These are phyloP conservation scores for Heterotis niloticus DNA, from an alignment of 2,113 vertebrate species.

Conservation along the genomic window DNA sequence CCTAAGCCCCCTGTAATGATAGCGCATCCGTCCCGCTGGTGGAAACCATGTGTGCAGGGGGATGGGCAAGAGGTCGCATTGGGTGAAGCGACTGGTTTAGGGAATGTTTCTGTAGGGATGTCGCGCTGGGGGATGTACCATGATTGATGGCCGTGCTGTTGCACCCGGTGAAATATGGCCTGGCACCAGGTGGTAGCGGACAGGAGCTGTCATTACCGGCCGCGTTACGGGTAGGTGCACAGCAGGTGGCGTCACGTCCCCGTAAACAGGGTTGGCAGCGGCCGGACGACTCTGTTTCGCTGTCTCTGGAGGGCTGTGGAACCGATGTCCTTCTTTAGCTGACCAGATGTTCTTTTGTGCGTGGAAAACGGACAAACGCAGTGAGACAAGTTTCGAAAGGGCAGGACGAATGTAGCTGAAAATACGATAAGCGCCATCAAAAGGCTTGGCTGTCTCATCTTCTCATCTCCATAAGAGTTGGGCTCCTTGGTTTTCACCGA, in stretches of 20 bases:
- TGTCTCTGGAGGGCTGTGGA: background rate
- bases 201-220: slow-evolving; percentile 25
- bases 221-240: slow-evolving; percentile 7
- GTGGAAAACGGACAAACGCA: background rate
- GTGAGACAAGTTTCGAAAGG: background rate
- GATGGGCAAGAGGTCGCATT: background rate
- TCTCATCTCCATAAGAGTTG: background rate
- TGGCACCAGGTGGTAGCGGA: slow-evolving; percentile 32
- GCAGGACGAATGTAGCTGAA: too few species aligned
- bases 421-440: too few species aligned
- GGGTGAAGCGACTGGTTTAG: slow-evolving; percentile 15
- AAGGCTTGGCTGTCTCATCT: too few species aligned
- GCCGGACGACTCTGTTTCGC: background rate
- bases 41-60: slow-evolving; percentile 22
- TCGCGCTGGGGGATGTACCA: slow-evolving; percentile 24
- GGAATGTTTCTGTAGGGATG: slow-evolving; percentile 22
- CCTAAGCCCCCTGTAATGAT: slow-evolving; percentile 19
- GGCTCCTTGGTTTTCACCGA: background rate
- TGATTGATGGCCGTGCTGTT: slow-evolving; percentile 28
- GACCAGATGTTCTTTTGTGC: background rate
- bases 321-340: slow-evolving; percentile 3
- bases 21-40: slow-evolving; percentile 12
- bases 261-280: slow-evolving; percentile 22
- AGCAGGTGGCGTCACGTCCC: slow-evolving; percentile 24
- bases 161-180: slow-evolving; percentile 31